phyloP scores from a whole-genome alignment of 2,113 vertebrate genomes.

The Falcunculus frontatus region DNA sequence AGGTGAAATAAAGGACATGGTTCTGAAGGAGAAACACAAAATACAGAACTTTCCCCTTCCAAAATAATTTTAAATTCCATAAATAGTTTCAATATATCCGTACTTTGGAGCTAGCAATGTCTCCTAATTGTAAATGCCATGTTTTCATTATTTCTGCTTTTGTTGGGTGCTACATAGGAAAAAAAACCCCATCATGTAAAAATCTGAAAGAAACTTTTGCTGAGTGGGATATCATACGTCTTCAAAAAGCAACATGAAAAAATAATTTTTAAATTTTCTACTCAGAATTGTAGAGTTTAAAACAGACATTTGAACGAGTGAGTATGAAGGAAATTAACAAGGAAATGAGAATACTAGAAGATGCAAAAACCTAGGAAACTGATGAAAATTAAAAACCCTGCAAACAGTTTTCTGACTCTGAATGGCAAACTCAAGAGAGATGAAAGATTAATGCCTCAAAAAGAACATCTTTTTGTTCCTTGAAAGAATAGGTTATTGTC shows the following conservation, averaged over 20 bases:
- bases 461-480: constrained; percentile 40
- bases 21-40: not conserved
- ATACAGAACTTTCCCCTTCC: not conserved
- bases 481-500: constrained; percentile 49
- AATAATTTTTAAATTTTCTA: not conserved
- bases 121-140: not conserved
- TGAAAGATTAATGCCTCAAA: constrained; percentile 43
- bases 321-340: not conserved
- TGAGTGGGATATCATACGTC: not conserved
- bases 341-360: not conserved
- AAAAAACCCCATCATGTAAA: not conserved
- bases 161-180: not conserved
- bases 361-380: not conserved
- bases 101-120: not conserved
- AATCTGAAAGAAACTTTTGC: not conserved
- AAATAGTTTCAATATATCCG: not conserved
- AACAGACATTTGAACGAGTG: not conserved
- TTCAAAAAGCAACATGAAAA: not conserved
- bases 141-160: not conserved
- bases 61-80: not conserved
- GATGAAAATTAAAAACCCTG: constrained; percentile 2
- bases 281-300: not conserved
- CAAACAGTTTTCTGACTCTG: not conserved
- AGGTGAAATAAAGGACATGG: not conserved
- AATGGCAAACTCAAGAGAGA: constrained; percentile 20